Evolutionary conservation across 1,140 invertebrate species (phyloP), one percentile per base, ranked within the genome.

Genomic region (Drosophila pseudoananassae): DNA sequence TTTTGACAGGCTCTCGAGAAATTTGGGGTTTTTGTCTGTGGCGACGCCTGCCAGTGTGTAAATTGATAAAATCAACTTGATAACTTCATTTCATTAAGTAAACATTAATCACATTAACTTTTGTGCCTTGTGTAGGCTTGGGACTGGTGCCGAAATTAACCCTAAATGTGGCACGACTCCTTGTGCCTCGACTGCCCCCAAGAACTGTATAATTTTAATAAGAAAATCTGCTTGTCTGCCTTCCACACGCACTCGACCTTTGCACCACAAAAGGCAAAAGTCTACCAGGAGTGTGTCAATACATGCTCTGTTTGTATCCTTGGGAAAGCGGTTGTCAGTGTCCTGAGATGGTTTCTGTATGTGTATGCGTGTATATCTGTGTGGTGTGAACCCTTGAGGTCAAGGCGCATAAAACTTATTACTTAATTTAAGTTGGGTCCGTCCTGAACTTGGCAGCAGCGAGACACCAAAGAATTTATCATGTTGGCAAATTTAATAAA

Each of bases 31-130:
- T 85, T 88, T 87, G 78, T 88, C 66, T 87, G 78, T 53, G 66
- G 38, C 53, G 40, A 51, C 47, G 61, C 45, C 66, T 23, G 8
- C 14, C 40, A 72, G 80, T 76, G 76, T 85, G 76, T 69, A 89
- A 88, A 89, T 88, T 88, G 83, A 88, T 88, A 88, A 78, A 88
- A 89, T 88, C 83, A 88, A 88, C 83, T 88, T 88, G 83, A 88
- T 88, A 88, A 88, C 84, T 88, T 88, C 79, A 88, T 88, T 88
- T 88, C 83, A 88, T 88, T 88, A 88, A 83, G 84, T 89, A 88
- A 88, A 88, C 84, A 88, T 88, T 88, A 88, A 88, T 88, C 83
- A 88, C 83, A 88, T 88, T 88, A 88, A 89, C 83, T 87, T 76
- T 88, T 88, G 58, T 64, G 75, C 68, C 65, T 49, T n/a, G 40